Evolutionary conservation across 2,113 vertebrate genomes (phyloP).

Genomic region (Ammospiza nelsoni): DNA sequence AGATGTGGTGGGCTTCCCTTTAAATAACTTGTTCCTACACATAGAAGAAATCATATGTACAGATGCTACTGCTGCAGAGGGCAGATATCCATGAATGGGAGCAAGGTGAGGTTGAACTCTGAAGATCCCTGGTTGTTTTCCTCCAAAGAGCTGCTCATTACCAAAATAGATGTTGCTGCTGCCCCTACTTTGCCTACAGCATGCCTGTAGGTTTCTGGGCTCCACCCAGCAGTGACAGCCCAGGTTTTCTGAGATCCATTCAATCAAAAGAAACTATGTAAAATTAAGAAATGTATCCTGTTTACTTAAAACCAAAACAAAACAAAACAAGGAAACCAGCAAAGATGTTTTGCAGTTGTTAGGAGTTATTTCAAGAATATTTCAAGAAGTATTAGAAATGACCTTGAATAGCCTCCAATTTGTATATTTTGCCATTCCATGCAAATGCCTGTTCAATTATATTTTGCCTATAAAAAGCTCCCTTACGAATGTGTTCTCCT

Average conservation of each 20-base stretch:
- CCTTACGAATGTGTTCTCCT: neutral
- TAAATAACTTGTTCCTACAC: neutral
- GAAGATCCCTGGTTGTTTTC: neutral
- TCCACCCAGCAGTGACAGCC: neutral
- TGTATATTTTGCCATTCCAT: slow-evolving; percentile 3
- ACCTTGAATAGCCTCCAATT: slow-evolving; percentile 21
- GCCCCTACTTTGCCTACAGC: neutral
- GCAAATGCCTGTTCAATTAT: slow-evolving; percentile 38
- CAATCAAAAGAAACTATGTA: neutral
- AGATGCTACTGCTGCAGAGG: neutral
- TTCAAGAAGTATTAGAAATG: slow-evolving; percentile 14
- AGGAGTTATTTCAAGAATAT: slow-evolving; percentile 36
- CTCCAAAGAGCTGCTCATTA: neutral
- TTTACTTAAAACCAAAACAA: slow-evolving; percentile 24
- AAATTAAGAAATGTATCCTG: slow-evolving; percentile 10
- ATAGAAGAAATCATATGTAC: neutral
- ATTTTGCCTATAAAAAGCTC: slow-evolving; percentile 43
- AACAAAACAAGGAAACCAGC: slow-evolving; percentile 25
- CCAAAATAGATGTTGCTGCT: neutral
- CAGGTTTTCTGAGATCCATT: neutral
- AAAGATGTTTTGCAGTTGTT: slow-evolving; percentile 53
- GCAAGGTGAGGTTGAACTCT: neutral
- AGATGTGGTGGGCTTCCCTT: neutral
- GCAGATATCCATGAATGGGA: neutral
- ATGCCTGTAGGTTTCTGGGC: neutral